Evolutionary conservation across 2,888 invertebrate genomes (phyloP).

Genomic region (Macrophya annulata): DNA sequence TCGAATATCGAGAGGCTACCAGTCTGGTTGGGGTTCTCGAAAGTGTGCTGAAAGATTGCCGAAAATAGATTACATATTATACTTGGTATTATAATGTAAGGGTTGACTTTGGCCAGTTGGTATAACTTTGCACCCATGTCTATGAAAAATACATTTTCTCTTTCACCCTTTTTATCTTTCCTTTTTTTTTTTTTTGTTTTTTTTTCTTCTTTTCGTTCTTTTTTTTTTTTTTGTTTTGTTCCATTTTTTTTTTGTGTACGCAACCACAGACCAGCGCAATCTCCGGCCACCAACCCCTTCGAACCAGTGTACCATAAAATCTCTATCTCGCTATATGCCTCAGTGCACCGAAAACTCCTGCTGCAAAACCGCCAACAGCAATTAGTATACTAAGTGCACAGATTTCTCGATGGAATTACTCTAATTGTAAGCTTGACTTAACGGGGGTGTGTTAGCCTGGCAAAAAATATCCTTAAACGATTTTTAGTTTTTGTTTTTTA

Average conservation of each 20-base stretch:
- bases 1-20: neutral
- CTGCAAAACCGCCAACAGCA: slow-evolving; percentile 11
- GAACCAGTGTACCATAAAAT: slow-evolving; percentile 4
- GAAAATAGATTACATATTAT: neutral
- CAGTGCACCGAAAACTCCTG: slow-evolving; percentile 30
- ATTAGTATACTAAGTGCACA: slow-evolving; percentile 29
- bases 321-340: slow-evolving; percentile 23
- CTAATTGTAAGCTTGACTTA: too few relatives aligned
- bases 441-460: too few relatives aligned
- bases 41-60: neutral
- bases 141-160: neutral
- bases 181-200: slow-evolving; percentile 9
- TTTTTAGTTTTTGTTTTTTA: too few relatives aligned
- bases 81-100: neutral
- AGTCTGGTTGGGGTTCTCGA: slow-evolving; percentile 10
- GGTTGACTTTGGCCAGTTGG: neutral
- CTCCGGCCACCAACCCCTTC: neutral
- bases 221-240: neutral
- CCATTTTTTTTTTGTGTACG: neutral
- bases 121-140: slow-evolving; percentile 27
- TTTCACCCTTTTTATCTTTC: slow-evolving; percentile 23
- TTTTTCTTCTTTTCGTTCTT: slow-evolving; percentile 2
- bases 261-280: neutral
- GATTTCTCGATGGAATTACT: slow-evolving; percentile 2
- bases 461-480: too few relatives aligned